Evolutionary conservation across 2,113 vertebrate genomes (phyloP).

Genomic region (Bettongia penicillata): DNA sequence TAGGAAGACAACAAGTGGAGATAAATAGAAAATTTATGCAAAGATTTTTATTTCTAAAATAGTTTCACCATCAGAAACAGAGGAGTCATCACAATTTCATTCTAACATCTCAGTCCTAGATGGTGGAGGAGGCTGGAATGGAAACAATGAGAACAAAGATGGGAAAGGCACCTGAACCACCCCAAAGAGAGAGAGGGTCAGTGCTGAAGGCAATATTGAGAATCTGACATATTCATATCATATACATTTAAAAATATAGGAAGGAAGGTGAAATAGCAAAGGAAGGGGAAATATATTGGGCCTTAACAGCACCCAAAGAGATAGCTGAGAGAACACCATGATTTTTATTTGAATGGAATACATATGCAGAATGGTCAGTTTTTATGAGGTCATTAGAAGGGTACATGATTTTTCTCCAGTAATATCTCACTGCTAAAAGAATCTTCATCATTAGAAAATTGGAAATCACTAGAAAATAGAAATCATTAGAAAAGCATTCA

Average conservation of each 20-base stretch:
- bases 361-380: neutral
- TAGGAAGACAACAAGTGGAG: neutral
- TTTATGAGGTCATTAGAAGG: neutral
- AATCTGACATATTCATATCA: neutral
- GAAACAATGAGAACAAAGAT: neutral
- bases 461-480: too few species aligned
- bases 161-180: neutral
- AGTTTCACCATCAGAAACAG: neutral
- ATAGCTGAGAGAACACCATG: neutral
- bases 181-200: neutral
- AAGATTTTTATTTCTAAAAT: neutral
- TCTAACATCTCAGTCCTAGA: neutral
- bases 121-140: neutral
- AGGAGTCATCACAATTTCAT: neutral
- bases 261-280: neutral
- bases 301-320: neutral
- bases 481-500: neutral
- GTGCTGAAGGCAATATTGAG: neutral
- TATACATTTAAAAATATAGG: neutral
- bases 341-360: neutral
- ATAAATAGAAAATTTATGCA: neutral
- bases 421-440: neutral
- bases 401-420: neutral
- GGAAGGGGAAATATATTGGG: neutral
- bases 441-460: neutral